These are phyloP conservation scores for Calidris pygmaea DNA, from an alignment of 2,113 vertebrate genomes.

Conservation along the genomic window DNA sequence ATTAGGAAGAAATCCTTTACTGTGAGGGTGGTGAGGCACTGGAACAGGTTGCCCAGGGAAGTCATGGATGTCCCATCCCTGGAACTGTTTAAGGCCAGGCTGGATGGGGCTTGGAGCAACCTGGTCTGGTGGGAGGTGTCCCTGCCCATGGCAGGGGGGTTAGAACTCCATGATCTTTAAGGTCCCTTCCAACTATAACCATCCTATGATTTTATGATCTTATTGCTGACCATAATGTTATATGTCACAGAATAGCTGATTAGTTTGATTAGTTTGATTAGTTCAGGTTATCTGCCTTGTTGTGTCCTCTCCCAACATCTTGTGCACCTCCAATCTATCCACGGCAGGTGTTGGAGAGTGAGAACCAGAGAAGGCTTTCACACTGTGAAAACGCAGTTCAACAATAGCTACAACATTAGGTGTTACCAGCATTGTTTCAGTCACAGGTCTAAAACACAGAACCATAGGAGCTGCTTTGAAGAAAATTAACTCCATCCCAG, in stretches of 20 bases:
- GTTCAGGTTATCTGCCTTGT: background rate
- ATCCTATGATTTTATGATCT: background rate
- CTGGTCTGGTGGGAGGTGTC: too few species aligned
- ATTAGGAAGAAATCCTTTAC: too few species aligned
- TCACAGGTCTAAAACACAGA: background rate
- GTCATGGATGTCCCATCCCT: too few species aligned
- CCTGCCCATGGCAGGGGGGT: too few species aligned
- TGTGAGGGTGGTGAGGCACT: too few species aligned
- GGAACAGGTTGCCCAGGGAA: too few species aligned
- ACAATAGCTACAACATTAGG: background rate
- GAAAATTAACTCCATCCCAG: background rate
- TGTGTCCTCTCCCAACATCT: background rate
- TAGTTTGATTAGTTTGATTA: background rate
- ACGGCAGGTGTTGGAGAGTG: background rate
- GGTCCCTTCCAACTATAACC: too few species aligned
- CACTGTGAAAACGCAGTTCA: background rate
- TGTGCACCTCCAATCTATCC: background rate
- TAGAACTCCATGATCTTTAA: too few species aligned
- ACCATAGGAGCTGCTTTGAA: background rate
- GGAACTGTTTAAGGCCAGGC: too few species aligned
- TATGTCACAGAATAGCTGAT: background rate
- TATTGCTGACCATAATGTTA: background rate
- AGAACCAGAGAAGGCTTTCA: background rate
- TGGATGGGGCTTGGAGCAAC: too few species aligned
- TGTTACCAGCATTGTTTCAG: background rate